These are phyloP conservation scores for Heliopora coerulea DNA, from an alignment of 92 coral and sea anemone species.

Conservation along the genomic window DNA sequence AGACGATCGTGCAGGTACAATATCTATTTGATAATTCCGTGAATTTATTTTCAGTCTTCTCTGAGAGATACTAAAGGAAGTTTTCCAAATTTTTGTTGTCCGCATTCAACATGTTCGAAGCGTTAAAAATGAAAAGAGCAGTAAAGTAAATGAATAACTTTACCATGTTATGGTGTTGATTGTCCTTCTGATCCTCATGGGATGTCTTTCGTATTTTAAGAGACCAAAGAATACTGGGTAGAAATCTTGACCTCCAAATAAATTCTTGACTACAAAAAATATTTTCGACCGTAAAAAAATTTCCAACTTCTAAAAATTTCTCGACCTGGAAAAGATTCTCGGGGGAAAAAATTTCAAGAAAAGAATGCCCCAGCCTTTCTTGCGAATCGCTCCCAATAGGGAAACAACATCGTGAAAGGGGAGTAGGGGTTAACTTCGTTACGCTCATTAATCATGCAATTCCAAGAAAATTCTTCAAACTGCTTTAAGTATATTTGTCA, in stretches of 20 bases:
- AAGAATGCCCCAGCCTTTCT: too few species aligned
- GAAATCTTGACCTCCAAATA: not conserved
- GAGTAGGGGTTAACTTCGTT: too few species aligned
- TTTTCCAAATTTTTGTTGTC: conserved; percentile 1
- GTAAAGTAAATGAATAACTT: conserved; percentile 2
- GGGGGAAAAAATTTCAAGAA: not conserved
- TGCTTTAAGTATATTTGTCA: too few species aligned
- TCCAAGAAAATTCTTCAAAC: too few species aligned
- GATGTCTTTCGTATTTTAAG: too few species aligned
- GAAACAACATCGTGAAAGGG: too few species aligned
- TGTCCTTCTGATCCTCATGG: not conserved
- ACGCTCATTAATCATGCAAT: too few species aligned
- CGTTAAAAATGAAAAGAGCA: not conserved
- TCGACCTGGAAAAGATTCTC: conserved; percentile 3
- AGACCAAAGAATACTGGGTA: too few species aligned
- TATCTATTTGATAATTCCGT: not conserved
- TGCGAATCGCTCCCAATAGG: too few species aligned
- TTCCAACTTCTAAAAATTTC: too few species aligned
- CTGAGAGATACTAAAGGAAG: not conserved
- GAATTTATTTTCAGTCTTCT: conserved; percentile 6
- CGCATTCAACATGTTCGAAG: not conserved
- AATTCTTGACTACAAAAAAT: not conserved
- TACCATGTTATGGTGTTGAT: not conserved
- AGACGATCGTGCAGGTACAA: conserved; percentile 14
- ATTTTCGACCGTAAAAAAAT: not conserved